Evolutionary conservation across 1,140 invertebrate genomes (phyloP).

Genomic region (Agrypnia vestita): DNA sequence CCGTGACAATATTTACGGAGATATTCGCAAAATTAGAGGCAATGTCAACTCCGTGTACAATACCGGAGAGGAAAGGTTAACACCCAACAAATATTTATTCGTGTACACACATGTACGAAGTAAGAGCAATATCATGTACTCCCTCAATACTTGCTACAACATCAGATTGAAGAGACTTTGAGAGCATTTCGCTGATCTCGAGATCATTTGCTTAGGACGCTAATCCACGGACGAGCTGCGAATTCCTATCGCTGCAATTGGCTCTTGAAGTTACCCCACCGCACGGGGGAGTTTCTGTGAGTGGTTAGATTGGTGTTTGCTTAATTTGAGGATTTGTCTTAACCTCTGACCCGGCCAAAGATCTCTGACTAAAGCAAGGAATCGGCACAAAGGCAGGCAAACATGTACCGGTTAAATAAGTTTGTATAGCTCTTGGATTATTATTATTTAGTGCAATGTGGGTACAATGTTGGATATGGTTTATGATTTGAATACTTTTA

Average conservation of each 20-base stretch:
- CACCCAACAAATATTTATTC: no score
- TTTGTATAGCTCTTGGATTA: no score
- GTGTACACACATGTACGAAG: no score
- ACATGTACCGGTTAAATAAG: not conserved
- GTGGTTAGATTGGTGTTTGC: constrained; percentile 23
- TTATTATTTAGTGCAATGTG: no score
- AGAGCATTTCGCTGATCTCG: not conserved
- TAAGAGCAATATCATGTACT: no score
- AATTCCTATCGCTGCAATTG: constrained; percentile 4
- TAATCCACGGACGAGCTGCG: constrained; percentile 18
- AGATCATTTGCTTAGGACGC: constrained; percentile 6
- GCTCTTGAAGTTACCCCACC: constrained; percentile 6
- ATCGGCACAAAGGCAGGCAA: not conserved
- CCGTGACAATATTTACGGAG: no score
- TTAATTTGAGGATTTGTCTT: constrained; percentile 34
- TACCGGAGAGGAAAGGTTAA: no score
- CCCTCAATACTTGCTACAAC: not conserved
- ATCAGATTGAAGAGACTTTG: not conserved
- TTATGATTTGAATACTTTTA: no score
- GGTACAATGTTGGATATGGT: no score
- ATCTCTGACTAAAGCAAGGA: not conserved
- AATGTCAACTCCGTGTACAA: no score
- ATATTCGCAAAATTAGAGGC: no score
- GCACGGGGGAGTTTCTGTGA: not conserved
- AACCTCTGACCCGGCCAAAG: constrained; percentile 16